phyloP scores from a whole-genome alignment of 2,797 vertebrate genomes.

The Anisognathus igniventris region DNA sequence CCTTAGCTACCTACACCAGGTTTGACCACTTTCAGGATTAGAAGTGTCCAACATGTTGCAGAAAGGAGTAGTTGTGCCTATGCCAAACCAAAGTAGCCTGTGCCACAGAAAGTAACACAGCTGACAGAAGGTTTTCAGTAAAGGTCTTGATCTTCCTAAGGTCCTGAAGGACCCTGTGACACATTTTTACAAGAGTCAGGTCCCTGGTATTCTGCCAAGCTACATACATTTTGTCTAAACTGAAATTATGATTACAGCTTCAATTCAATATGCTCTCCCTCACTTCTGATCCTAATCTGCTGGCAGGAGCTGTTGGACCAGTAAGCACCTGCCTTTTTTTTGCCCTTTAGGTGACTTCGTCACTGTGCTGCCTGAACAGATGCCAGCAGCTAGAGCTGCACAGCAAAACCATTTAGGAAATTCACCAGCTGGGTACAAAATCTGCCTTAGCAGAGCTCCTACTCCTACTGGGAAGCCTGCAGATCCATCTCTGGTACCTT shows the following conservation, averaged over 20 bases:
- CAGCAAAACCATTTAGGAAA: neutral
- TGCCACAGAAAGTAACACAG: neutral
- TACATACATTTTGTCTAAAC: neutral
- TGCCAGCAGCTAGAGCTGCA: neutral
- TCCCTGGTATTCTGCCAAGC: neutral
- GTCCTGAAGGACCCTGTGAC: neutral
- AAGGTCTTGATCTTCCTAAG: neutral
- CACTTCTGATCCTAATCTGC: neutral
- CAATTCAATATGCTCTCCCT: neutral
- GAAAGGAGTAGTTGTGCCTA: neutral
- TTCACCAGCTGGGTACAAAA: neutral
- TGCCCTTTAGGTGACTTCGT: neutral
- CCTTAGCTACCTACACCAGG: neutral
- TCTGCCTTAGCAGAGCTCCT: neutral
- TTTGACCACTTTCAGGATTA: neutral
- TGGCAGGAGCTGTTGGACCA: neutral
- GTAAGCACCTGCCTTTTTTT: neutral
- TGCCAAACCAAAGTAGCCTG: neutral
- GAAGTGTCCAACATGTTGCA: neutral
- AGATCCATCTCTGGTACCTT: neutral
- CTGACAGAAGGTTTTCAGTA: neutral
- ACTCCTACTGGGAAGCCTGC: neutral
- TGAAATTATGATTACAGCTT: neutral
- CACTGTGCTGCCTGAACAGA: neutral
- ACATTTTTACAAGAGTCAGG: neutral